Evolutionary conservation across 2,797 vertebrate genomes (phyloP).

Genomic region (Sebastes nivosus): DNA sequence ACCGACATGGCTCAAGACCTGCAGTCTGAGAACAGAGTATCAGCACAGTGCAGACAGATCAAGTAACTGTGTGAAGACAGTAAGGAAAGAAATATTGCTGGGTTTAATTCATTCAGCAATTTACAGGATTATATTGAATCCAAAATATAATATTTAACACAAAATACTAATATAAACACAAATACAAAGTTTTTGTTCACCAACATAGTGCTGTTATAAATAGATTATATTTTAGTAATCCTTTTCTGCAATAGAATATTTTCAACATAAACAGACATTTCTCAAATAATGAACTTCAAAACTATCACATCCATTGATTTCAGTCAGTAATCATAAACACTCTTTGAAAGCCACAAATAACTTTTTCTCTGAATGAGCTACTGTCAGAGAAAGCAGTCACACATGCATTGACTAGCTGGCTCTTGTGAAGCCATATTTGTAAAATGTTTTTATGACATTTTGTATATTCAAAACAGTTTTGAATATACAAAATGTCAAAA

Average conservation of each 20-base stretch:
- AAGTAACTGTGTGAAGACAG: not conserved
- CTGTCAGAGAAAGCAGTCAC: not conserved
- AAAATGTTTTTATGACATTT: not conserved
- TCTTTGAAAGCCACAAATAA: not conserved
- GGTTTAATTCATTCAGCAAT: not conserved
- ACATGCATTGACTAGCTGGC: not conserved
- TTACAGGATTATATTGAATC: not conserved
- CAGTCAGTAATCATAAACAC: too few species aligned
- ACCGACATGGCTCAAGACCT: slow-evolving; percentile 52
- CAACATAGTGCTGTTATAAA: not conserved
- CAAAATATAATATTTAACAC: not conserved
- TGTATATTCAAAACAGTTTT: not conserved
- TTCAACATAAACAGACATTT: not conserved
- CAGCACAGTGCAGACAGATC: not conserved
- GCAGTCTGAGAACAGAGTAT: not conserved
- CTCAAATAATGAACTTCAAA: not conserved
- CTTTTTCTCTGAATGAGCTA: not conserved
- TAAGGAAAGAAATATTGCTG: not conserved
- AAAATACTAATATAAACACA: not conserved
- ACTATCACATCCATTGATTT: not conserved
- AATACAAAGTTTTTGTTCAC: not conserved
- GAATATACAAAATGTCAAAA: too few species aligned
- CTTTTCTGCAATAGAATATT: not conserved
- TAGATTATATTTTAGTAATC: not conserved
- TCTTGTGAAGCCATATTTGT: not conserved